Evolutionary conservation across 2,797 vertebrate species (phyloP).

Genomic region (Bovichtus variegatus): DNA sequence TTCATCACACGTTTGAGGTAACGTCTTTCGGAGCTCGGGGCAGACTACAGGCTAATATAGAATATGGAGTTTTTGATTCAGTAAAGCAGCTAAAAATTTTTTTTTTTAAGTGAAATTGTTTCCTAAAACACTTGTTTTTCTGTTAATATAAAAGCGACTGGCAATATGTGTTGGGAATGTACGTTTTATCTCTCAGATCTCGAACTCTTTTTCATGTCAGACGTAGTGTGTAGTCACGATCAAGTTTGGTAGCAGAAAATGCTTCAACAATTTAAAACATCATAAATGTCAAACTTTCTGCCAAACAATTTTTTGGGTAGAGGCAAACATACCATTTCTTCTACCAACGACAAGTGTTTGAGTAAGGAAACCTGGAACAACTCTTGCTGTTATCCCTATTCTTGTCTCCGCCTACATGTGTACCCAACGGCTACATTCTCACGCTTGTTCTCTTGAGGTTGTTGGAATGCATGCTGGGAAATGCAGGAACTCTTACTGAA

Average conservation of each 20-base stretch:
- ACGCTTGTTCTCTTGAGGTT: conserved; percentile 42
- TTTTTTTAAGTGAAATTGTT: too few relatives aligned
- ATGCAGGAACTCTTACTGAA: conserved; percentile 33
- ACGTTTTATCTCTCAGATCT: neutral
- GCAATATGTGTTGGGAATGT: neutral
- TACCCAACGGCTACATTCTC: conserved; percentile 39
- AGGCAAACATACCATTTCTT: neutral
- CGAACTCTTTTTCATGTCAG: neutral
- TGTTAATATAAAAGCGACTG: neutral
- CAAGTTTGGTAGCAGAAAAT: neutral
- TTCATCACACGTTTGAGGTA: conserved; percentile 94
- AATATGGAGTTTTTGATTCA: neutral
- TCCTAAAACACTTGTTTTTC: neutral
- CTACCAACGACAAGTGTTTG: neutral
- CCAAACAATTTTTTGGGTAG: neutral
- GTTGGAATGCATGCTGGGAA: conserved; percentile 65
- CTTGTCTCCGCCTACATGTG: conserved; percentile 61
- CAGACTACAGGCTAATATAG: neutral
- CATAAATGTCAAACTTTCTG: neutral
- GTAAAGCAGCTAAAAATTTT: neutral
- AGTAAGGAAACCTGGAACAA: conserved; percentile 22
- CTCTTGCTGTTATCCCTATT: conserved; percentile 48
- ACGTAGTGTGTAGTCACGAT: neutral
- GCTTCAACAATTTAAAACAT: neutral
- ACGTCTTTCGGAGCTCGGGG: neutral